A percentile compares a stretch with the other conserved stretches of the same genome.
These are phyloP conservation scores for Platypus cylindrus DNA, from an alignment of 2,888 invertebrate species.

Conservation along the genomic window DNA sequence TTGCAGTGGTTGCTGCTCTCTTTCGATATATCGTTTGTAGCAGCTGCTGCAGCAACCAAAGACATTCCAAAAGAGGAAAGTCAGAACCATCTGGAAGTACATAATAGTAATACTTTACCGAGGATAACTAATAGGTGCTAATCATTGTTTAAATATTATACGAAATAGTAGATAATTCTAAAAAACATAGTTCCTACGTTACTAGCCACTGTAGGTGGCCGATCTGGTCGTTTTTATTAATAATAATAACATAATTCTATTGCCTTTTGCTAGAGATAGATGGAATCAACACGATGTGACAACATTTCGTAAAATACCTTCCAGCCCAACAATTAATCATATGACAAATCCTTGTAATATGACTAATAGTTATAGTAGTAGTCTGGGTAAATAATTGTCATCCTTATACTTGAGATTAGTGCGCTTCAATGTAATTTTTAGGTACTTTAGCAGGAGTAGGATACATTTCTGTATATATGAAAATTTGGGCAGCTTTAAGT, in stretches of 20 bases:
- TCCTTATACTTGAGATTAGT: no score
- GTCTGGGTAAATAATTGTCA: conserved; percentile 18
- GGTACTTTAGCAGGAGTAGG: conserved; percentile 40
- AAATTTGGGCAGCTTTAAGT: conserved; percentile 75
- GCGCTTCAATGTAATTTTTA: no score
- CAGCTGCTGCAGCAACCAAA: conserved; percentile 58
- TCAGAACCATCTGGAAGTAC: conserved; percentile 28
- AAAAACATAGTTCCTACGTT: no score
- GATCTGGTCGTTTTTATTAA: no score
- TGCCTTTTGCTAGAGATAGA: conserved; percentile 14
- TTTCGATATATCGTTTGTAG: conserved; percentile 80
- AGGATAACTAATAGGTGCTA: conserved; percentile 28
- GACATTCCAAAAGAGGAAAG: no score
- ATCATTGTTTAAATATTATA: neutral
- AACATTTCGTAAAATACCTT: conserved; percentile 41
- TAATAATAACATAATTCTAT: no score
- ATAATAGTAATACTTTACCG: conserved; percentile 20
- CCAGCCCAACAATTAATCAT: conserved; percentile 56
- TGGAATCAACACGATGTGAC: conserved; percentile 9
- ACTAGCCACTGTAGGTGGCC: no score
- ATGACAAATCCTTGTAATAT: conserved; percentile 25
- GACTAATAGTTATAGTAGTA: conserved; percentile 17
- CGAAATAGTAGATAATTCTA: neutral
- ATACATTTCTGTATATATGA: conserved; percentile 71
- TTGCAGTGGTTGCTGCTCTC: conserved; percentile 74